Evolutionary conservation across 2,888 invertebrate genomes (phyloP), one percentile per base, ranked within the genome.

Genomic region (Erannis defoliaria): DNA sequence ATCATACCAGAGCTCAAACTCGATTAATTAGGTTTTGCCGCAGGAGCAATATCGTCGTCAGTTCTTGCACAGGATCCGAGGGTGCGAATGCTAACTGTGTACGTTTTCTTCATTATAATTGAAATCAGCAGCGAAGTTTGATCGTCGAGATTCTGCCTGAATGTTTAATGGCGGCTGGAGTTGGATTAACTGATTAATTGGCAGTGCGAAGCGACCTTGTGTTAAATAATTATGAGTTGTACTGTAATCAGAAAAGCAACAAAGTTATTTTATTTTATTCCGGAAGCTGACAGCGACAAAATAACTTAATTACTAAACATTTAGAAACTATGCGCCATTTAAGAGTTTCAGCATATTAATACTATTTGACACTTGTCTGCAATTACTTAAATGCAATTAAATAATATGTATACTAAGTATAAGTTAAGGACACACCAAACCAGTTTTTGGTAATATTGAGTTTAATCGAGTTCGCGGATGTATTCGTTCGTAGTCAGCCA

Each of bases 81-180:
- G 91, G 92, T 91, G 91, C 86, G 88, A 91, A 90, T 91, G 91
- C 86, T 88, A 91, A 90, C 82, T 85, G 88, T 86, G 85, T 86
- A 80, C 78, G 80, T 81, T 87, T 86, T 83, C 85, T 78, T 80
- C 81, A 80, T 85, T 79, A 84, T 88, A 87, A 90, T 89, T 89
- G 86, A 87, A 87, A 87, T 86, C 84, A 81, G 68, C 64, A 64
- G 67, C 31, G 54, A 73, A 73, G 74, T 73, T 74, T 68, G 73
- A 70, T 66, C 55, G 70, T 66, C 68, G 68, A 67, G 67, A 67
- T 68, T 70, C 65, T 55, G 38, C 53, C 59, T 74, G 67, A 73
- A 77, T 76, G 73, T 75, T 75, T 65, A 65, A 65, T 58, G 58
- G 23, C 18, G n/a, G 31, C 42, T 50, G 23, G 48, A 64, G 53